Evolutionary conservation across 1,140 invertebrate genomes (phyloP), one percentile per base, ranked within the genome.

Genomic region (Zaprionus ornatus): DNA sequence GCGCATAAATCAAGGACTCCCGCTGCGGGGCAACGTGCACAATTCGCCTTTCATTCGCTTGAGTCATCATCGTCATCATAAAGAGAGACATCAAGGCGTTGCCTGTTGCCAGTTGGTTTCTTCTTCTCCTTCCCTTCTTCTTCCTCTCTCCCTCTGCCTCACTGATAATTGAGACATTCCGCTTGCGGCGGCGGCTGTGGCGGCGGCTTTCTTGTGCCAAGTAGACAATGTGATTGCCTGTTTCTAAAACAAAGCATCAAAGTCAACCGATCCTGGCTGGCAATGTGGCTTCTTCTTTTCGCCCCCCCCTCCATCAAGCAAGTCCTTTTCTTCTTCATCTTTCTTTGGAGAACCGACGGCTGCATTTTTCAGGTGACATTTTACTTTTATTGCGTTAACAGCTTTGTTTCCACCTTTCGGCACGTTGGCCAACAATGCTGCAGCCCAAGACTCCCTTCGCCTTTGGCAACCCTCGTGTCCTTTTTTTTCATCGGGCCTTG

Each of bases 231-330:
- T 50, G 45, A 50, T 50, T 21, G 45, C 45, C 17, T 21, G 45
- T 50, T 50, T 50, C 45, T 50, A 50, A 50, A 50, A 50, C 45
- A 50, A 50, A 50, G 45, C 45, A 50, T 50, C 45, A 50, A 50
- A 50, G 45, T 50, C 45, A 21, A 50, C 45, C 45, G 45, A 50
- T 50, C 45, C 19, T 12, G 4, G 12, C 37, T 40, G 37, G 13
- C 37, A n/a, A 40, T 75, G 29, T 48, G 19, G 50, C 54, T 56
- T 25, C 42, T 60, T 56, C 60, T 69, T 45, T 13, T 37, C 7
- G 0, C 19, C 21, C n/a, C 15, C n/a, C 5, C 9, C n/a, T 4
- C 9, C 9, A n/a, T 12, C 19, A 21, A 9, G 0, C 19, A 13
- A 13, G 9, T 3, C 17, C 19, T 48, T n/a, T 48, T 48, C n/a